Conservation (phyloP, 2,797 vertebrate genomes). For the Rhadinocentrus ornatus region DNA sequence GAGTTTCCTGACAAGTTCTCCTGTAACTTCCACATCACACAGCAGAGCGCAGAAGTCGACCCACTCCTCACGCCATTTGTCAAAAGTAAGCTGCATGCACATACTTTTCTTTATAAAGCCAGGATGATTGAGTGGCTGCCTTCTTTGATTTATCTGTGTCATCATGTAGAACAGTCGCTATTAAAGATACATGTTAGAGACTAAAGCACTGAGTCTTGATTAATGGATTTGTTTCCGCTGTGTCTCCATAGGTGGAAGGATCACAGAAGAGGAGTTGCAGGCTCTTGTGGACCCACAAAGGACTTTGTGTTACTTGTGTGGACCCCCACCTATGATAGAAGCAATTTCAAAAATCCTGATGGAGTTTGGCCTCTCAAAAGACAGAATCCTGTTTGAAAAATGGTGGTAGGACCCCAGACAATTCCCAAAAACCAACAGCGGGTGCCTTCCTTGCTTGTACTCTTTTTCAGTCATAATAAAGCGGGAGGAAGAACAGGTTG, state of each 20-base stretch:
- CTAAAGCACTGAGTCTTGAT: slow-evolving; percentile 5
- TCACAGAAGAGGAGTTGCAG: slow-evolving; percentile 85
- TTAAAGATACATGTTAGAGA: slow-evolving; percentile 18
- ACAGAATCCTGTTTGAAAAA: slow-evolving; percentile 93
- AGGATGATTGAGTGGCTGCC: slow-evolving; percentile 37
- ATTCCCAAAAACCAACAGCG: background rate
- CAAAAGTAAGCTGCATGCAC: slow-evolving; percentile 78
- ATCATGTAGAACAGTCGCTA: slow-evolving; percentile 23
- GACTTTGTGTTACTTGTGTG: slow-evolving; percentile 94
- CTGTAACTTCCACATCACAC: slow-evolving; percentile 91
- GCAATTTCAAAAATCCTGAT: slow-evolving; percentile 86
- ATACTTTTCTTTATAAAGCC: slow-evolving; percentile 21
- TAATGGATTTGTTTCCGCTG: slow-evolving; percentile 22
- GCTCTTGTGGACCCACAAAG: slow-evolving; percentile 79
- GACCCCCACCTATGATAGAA: slow-evolving; percentile 96
- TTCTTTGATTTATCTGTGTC: slow-evolving; percentile 50
- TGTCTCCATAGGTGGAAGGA: slow-evolving; percentile 86
- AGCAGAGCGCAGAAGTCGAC: slow-evolving; percentile 84
- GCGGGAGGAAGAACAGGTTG: background rate
- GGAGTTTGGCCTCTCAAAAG: slow-evolving; percentile 81
- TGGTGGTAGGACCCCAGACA: slow-evolving; percentile 89
- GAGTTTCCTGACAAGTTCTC: slow-evolving; percentile 89
- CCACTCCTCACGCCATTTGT: slow-evolving; percentile 83
- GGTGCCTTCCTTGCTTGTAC: background rate
- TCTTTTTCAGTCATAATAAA: background rate